These are phyloP conservation scores for Ridgeia piscesae DNA, from an alignment of 1,140 invertebrate genomes.

Conservation along the genomic window DNA sequence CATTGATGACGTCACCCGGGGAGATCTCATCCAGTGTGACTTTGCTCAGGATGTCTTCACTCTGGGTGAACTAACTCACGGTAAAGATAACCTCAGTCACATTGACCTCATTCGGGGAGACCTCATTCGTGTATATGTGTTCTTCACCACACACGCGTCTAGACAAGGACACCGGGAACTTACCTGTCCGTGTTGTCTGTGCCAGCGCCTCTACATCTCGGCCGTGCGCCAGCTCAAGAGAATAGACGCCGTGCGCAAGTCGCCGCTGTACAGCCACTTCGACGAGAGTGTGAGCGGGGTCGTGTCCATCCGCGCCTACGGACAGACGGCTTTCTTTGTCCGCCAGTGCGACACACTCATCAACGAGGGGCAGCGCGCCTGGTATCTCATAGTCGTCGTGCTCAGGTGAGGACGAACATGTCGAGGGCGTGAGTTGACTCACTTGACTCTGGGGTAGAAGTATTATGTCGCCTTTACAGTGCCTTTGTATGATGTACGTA, in stretches of 20 bases:
- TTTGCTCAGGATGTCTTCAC: too few relatives aligned
- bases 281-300: slow-evolving; percentile 60
- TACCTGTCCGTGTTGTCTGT: neutral
- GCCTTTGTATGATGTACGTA: too few relatives aligned
- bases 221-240: slow-evolving; percentile 26
- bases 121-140: too few relatives aligned
- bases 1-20: too few relatives aligned
- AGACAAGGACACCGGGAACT: neutral
- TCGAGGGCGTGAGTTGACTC: neutral
- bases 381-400: slow-evolving; percentile 24
- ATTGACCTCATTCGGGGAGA: too few relatives aligned
- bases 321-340: slow-evolving; percentile 31
- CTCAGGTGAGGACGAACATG: neutral
- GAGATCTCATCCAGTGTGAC: too few relatives aligned
- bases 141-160: too few relatives aligned
- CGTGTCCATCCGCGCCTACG: slow-evolving; percentile 34
- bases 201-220: slow-evolving; percentile 27
- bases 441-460: neutral
- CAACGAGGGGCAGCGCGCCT: slow-evolving; percentile 30
- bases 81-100: too few relatives aligned
- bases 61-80: too few relatives aligned
- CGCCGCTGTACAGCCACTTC: slow-evolving; percentile 26
- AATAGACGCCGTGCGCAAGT: slow-evolving; percentile 25
- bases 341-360: slow-evolving; percentile 21
- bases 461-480: too few relatives aligned